These are phyloP conservation scores for Daubentonia madagascariensis DNA, from an alignment of 2,113 vertebrate species.

Conservation along the genomic window DNA sequence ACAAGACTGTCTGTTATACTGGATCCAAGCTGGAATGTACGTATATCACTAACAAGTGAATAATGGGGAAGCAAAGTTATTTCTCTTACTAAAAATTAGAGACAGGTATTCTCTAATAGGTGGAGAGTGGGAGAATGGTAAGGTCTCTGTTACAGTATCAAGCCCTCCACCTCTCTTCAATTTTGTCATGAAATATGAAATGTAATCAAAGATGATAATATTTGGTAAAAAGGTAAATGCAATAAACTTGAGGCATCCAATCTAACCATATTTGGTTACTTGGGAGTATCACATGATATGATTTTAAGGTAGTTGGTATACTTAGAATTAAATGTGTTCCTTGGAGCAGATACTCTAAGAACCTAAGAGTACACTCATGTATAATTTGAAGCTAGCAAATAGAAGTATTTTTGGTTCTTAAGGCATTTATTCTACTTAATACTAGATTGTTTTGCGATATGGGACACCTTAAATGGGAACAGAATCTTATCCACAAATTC, in stretches of 20 bases:
- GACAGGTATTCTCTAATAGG: neutral
- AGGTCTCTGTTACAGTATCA: neutral
- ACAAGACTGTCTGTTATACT: constrained; percentile 85
- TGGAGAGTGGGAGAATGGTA: neutral
- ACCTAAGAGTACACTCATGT: neutral
- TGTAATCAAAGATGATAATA: neutral
- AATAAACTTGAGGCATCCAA: neutral
- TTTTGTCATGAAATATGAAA: neutral
- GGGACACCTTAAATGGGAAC: neutral
- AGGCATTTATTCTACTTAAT: neutral
- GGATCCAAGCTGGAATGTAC: constrained; percentile 83
- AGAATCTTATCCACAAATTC: neutral
- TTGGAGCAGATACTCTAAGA: constrained; percentile 21
- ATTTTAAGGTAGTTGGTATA: neutral
- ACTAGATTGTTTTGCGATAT: neutral
- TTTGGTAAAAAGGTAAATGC: neutral
- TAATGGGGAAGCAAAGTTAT: neutral
- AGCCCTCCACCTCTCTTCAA: neutral
- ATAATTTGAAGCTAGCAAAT: neutral
- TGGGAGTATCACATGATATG: neutral
- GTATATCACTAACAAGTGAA: neutral
- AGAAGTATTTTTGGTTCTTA: neutral
- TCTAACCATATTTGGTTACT: neutral
- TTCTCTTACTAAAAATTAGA: neutral
- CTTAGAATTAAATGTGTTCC: neutral